These are phyloP conservation scores for Azemiops feae DNA, from an alignment of 2,113 vertebrate genomes.

Conservation along the genomic window DNA sequence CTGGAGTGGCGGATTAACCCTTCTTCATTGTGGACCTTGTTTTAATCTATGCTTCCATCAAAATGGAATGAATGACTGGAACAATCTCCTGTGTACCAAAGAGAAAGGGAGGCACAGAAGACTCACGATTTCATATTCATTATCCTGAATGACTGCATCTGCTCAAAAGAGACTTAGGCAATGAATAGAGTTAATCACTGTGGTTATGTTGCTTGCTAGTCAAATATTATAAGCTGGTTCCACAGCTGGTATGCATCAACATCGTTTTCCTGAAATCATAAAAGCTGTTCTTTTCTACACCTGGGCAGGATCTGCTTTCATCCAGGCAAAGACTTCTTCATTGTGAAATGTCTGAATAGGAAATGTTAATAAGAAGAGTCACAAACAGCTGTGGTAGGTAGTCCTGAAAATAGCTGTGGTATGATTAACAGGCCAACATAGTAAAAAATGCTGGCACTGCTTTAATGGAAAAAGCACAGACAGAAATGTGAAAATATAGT, in stretches of 20 bases:
- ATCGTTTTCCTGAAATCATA: constrained; percentile 24
- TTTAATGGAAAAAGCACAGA: neutral
- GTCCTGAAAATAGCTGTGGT: constrained; percentile 22
- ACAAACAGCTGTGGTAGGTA: constrained; percentile 37
- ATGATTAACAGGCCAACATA: constrained; percentile 27
- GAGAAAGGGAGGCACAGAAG: neutral
- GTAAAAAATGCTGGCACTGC: constrained; percentile 19
- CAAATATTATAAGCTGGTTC: constrained; percentile 3
- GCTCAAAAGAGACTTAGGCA: constrained; percentile 11
- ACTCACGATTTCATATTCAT: constrained; percentile 4
- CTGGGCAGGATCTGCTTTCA: constrained; percentile 13
- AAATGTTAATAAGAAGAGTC: constrained; percentile 33
- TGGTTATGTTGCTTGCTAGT: neutral
- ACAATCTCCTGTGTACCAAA: neutral
- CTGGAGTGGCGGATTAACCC: neutral
- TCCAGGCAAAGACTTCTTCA: constrained; percentile 3
- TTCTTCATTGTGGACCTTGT: neutral
- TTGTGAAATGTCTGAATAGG: constrained; percentile 29
- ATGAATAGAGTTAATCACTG: constrained; percentile 31
- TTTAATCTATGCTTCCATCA: constrained; percentile 13
- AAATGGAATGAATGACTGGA: neutral
- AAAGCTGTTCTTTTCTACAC: constrained; percentile 17
- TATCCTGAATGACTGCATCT: constrained; percentile 2
- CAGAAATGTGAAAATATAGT: constrained; percentile 15
- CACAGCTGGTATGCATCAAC: constrained; percentile 26